Evolutionary conservation across 2,888 invertebrate genomes (phyloP).

Genomic region (Hirtodrosophila duncani): DNA sequence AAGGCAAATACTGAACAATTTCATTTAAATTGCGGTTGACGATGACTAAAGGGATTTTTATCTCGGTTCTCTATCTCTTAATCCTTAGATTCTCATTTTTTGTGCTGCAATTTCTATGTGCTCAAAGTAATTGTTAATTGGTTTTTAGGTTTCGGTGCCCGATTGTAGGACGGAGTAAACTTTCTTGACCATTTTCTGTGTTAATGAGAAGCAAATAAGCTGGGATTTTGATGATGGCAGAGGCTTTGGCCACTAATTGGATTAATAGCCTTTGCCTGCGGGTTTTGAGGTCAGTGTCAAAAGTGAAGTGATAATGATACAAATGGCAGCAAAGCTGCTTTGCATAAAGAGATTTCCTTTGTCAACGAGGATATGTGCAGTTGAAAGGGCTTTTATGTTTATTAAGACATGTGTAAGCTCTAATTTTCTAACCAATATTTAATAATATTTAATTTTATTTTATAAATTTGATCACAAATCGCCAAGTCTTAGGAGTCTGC

Average conservation of each 20-base stretch:
- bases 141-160: conserved; percentile 7
- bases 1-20: conserved; percentile 39
- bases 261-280: conserved; percentile 47
- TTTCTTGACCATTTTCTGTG: too few relatives aligned
- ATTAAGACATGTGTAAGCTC: too few relatives aligned
- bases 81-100: conserved; percentile 2
- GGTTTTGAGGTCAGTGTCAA: conserved; percentile 33
- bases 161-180: not conserved
- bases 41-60: conserved; percentile 21
- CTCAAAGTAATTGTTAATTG: conserved; percentile 20
- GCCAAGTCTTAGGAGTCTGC: too few relatives aligned
- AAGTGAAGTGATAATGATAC: conserved; percentile 25
- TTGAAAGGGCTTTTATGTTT: too few relatives aligned
- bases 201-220: conserved; percentile 32
- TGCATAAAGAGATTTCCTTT: conserved; percentile 6
- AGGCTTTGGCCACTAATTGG: conserved; percentile 48
- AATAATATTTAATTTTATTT: too few relatives aligned
- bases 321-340: too few relatives aligned
- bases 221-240: not conserved
- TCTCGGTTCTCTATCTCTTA: conserved; percentile 21
- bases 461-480: too few relatives aligned
- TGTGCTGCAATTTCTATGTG: conserved; percentile 20
- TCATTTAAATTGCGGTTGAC: conserved; percentile 33
- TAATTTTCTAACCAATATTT: too few relatives aligned
- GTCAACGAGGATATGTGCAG: too few relatives aligned